Conservation (phyloP, 2,113 vertebrate species). For the Laticauda colubrina region DNA sequence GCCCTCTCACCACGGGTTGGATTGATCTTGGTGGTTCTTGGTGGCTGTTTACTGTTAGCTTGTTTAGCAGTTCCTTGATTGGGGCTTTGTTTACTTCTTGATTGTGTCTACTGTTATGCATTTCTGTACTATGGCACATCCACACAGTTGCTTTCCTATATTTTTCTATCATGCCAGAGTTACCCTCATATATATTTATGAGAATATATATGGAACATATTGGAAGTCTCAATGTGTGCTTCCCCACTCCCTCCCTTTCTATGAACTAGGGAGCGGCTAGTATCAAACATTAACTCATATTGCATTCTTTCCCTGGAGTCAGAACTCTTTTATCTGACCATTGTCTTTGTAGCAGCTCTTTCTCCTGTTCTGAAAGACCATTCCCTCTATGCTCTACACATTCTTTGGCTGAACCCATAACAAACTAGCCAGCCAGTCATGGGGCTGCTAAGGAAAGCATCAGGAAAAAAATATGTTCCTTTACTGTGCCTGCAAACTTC, state of each 20-base stretch:
- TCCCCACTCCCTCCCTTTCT: background rate
- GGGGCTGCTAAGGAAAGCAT: background rate
- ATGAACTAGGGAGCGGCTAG: background rate
- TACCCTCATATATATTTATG: background rate
- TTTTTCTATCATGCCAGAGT: background rate
- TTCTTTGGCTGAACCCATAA: background rate
- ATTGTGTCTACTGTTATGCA: background rate
- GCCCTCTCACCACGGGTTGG: too few relatives aligned
- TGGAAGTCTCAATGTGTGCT: background rate
- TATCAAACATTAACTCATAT: background rate
- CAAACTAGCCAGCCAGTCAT: background rate
- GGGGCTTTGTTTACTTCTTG: background rate
- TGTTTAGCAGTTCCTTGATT: too few relatives aligned
- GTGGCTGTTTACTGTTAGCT: too few relatives aligned
- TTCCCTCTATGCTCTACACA: background rate
- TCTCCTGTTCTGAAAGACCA: background rate
- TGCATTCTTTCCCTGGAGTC: background rate
- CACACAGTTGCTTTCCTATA: background rate
- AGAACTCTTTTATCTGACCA: background rate
- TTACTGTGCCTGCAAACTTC: background rate
- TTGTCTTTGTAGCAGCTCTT: background rate
- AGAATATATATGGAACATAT: background rate
- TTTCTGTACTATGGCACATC: background rate
- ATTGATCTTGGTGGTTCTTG: too few relatives aligned
- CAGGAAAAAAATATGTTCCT: background rate